Percentiles rank a stretch among this genome's conserved stretches.
These are phyloP conservation scores for Argyrosomus regius DNA, from an alignment of 2,797 vertebrate genomes.

Conservation along the genomic window DNA sequence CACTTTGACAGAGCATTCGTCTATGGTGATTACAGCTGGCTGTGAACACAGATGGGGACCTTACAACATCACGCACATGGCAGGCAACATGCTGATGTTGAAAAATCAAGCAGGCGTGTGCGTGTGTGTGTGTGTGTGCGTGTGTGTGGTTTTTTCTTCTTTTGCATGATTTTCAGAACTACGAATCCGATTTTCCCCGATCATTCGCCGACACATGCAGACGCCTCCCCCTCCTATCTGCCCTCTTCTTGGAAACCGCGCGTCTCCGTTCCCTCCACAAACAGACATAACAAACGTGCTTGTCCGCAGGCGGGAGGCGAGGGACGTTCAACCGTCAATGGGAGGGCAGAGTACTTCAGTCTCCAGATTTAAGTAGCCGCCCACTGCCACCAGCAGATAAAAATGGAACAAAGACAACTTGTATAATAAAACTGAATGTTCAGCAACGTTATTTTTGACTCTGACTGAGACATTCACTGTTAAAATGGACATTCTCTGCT, in stretches of 20 bases:
- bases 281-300: slow-evolving; percentile 45
- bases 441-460: slow-evolving; percentile 8
- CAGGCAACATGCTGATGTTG: slow-evolving; percentile 11
- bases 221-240: slow-evolving; percentile 22
- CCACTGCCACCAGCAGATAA: background rate
- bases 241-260: slow-evolving; percentile 5
- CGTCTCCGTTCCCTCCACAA: slow-evolving; percentile 12
- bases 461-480: slow-evolving; percentile 6
- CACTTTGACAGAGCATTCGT: slow-evolving; percentile 7
- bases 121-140: slow-evolving; percentile 15
- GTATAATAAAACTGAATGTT: background rate
- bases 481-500: background rate
- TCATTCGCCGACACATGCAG: slow-evolving; percentile 24
- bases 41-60: slow-evolving; percentile 10
- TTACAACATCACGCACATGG: background rate
- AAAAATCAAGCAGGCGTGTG: slow-evolving; percentile 20
- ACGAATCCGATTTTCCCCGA: background rate
- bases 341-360: background rate
- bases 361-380: background rate
- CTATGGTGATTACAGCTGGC: slow-evolving; percentile 3
- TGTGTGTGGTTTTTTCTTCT: slow-evolving; percentile 15
- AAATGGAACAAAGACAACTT: background rate
- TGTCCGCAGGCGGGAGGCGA: slow-evolving; percentile 9
- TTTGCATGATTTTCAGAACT: slow-evolving; percentile 30
- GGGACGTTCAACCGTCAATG: background rate